Evolutionary conservation across 2,888 invertebrate genomes (phyloP), one percentile per base, ranked within the genome.

Genomic region (Amblyteles armatorius): DNA sequence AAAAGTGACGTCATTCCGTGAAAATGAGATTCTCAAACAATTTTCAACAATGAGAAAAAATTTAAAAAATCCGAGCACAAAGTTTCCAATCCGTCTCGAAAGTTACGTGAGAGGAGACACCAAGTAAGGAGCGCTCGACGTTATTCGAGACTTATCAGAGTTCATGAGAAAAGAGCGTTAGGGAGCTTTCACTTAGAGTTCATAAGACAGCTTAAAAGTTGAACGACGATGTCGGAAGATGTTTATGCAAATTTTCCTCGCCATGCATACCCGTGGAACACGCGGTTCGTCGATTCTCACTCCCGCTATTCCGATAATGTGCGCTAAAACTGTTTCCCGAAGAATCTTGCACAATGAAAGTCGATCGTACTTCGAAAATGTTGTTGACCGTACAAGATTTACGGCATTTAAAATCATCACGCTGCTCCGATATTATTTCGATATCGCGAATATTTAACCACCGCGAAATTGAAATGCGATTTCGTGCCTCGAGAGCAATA

Each of bases 111-210:
- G 40, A 60, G 74, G 72, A 68, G 60, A 55, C 65, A 55, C 11
- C 5, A 36, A 29, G 68, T 57, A 52, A 60, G n/a, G 5, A 9
- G 26, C 13, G 26, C 16, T 55, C 29, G 67, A 67, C 67, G 57
- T 68, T 74, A 83, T 74, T 69, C 69, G 29, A 19, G 44, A 44
- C n/a, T 68, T 19, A 26, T 33, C 48, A 72, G 16, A 65, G 48
- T 77, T 71, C 57, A 67, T 72, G 74, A 71, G 65, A 55, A 60
- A 65, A 48, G 29, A n/a, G 50, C 95, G 73, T 63, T 22, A 16
- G 50, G 77, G 80, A 72, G 26, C 13, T 77, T 81, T 84, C 67
- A 80, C 80, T 77, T 44, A 33, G 26, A 55, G 73, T 81, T 80
- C 40, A 65, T 67, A 81, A 84, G 63, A 67, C 79, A 86, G 81